These are phyloP conservation scores for Athene noctua DNA, from an alignment of 2,113 vertebrate species.

Conservation along the genomic window DNA sequence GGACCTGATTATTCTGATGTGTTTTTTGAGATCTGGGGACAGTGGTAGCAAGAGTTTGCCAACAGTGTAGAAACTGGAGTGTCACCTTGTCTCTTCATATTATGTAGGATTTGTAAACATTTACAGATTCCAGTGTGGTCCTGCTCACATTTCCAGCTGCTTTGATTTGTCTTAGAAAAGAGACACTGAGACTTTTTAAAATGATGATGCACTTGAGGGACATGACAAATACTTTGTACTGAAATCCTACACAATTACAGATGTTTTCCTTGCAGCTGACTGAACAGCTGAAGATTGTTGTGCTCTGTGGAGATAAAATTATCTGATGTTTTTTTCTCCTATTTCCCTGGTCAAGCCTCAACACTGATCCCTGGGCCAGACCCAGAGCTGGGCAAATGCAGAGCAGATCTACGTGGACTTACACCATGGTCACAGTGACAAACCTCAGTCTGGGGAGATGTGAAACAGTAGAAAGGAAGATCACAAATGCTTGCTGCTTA, in stretches of 20 bases:
- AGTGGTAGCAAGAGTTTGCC: neutral
- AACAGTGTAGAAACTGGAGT: neutral
- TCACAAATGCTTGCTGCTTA: neutral
- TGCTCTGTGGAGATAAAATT: neutral
- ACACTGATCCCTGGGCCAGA: neutral
- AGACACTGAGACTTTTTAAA: neutral
- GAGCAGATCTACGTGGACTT: neutral
- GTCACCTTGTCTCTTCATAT: neutral
- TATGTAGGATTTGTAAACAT: neutral
- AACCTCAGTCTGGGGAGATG: fast-evolving
- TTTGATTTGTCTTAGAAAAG: neutral
- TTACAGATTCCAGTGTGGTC: neutral
- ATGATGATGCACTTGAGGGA: neutral
- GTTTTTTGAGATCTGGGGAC: neutral
- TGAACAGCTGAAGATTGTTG: neutral
- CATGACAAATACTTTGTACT: neutral
- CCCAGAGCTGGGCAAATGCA: neutral
- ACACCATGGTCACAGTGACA: neutral
- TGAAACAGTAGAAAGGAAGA: neutral
- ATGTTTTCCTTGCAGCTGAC: neutral
- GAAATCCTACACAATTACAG: neutral
- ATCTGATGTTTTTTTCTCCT: neutral
- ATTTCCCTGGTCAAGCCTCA: neutral
- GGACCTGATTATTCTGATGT: neutral
- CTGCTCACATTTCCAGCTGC: neutral